phyloP scores from a whole-genome alignment of 30 jellyfish, hydroid and myxozoan species.

The Catostylus mosaicus region DNA sequence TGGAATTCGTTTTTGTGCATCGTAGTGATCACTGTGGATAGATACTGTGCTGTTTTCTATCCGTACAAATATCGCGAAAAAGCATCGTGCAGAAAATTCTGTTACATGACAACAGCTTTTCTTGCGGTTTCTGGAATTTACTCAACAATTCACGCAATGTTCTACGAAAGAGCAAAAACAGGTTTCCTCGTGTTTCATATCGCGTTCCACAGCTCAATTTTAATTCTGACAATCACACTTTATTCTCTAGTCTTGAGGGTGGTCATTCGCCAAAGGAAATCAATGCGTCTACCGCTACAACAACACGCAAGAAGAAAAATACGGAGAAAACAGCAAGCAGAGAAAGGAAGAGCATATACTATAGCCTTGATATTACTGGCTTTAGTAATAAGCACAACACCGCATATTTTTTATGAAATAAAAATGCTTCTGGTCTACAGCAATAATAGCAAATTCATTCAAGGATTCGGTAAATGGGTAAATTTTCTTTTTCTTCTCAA shows the following conservation, averaged over 20 bases:
- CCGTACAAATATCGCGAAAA: neutral
- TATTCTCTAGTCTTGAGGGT: neutral
- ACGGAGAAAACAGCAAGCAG: neutral
- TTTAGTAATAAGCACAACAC: neutral
- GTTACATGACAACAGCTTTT: neutral
- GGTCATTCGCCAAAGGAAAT: no score
- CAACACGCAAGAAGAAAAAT: no score
- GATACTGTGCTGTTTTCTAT: neutral
- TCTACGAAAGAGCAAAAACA: conserved; percentile 1
- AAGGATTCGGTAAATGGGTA: neutral
- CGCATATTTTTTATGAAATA: neutral
- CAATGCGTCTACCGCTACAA: no score
- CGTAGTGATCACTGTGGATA: conserved; percentile 5
- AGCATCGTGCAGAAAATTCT: conserved; percentile 8
- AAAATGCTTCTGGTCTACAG: neutral
- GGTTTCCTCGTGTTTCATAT: neutral
- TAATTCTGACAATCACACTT: neutral
- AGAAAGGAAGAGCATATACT: neutral
- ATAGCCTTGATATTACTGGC: neutral
- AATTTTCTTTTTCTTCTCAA: neutral
- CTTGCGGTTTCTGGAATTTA: neutral
- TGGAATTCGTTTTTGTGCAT: conserved; percentile 1
- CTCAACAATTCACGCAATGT: neutral
- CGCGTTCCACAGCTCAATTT: neutral
- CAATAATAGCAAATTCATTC: neutral